Percentiles rank a stretch among this genome's conserved stretches.
These are phyloP conservation scores for Sebastes hubbsi DNA, from an alignment of 2,797 vertebrate species.

Conservation along the genomic window DNA sequence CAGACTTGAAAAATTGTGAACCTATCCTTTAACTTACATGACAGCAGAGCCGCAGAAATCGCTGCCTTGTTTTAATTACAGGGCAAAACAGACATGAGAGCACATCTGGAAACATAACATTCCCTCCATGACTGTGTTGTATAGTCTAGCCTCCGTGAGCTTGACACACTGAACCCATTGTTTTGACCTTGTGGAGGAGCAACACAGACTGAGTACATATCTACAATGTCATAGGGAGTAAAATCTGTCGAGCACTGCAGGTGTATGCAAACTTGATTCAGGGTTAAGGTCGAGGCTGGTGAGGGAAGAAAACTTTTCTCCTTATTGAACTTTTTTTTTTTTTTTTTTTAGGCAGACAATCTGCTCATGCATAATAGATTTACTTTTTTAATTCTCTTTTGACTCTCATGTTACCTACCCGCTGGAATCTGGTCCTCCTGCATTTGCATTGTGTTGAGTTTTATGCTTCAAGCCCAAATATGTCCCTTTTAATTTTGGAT, in stretches of 20 bases:
- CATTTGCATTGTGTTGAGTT: conserved; percentile 55
- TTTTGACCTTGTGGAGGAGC: conserved; percentile 35
- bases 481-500: conserved; percentile 56
- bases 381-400: neutral
- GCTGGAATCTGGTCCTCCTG: conserved; percentile 16
- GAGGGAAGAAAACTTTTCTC: neutral
- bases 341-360: neutral
- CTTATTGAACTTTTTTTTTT: neutral
- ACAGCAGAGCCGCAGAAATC: neutral
- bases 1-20: neutral
- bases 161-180: conserved; percentile 35
- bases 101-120: neutral
- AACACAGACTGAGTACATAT: neutral
- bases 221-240: neutral
- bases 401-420: conserved; percentile 31
- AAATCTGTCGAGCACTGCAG: conserved; percentile 11
- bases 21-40: neutral
- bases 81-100: neutral
- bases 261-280: neutral
- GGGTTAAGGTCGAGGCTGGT: neutral
- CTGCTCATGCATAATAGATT: neutral
- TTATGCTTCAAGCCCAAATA: conserved; percentile 42
- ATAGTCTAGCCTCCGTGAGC: conserved; percentile 13
- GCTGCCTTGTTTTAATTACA: neutral
- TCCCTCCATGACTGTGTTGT: neutral